Conservation (phyloP, 2,888 invertebrate genomes). For the Zygogramma bicolorata region DNA sequence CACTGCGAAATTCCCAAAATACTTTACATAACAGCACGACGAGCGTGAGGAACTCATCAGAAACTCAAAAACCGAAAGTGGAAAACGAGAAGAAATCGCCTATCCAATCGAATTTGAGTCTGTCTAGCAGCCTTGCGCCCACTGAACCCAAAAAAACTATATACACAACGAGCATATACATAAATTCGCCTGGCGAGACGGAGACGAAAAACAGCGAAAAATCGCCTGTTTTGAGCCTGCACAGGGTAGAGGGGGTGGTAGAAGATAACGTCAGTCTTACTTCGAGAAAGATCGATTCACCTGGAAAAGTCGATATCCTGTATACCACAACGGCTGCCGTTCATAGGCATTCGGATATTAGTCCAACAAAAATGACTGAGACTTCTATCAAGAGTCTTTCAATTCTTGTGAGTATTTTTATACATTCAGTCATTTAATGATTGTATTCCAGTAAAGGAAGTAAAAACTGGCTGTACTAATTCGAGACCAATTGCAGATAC, state of each 20-base stretch:
- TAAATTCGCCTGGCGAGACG: constrained; percentile 61
- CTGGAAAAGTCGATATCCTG: constrained; percentile 52
- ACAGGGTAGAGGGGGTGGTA: constrained; percentile 55
- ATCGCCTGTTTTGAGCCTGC: constrained; percentile 58
- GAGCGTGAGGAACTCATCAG: constrained; percentile 48
- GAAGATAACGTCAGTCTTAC: constrained; percentile 54
- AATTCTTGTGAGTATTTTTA: constrained; percentile 52
- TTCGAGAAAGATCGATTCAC: constrained; percentile 37
- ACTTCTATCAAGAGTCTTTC: constrained; percentile 36
- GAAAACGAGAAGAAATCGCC: constrained; percentile 42
- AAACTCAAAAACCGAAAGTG: constrained; percentile 38
- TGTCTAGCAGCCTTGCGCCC: constrained; percentile 22
- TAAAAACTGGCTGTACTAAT: too few species aligned
- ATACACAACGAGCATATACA: constrained; percentile 66
- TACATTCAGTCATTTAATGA: too few species aligned
- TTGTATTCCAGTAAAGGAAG: too few species aligned
- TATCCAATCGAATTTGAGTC: constrained; percentile 22
- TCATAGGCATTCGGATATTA: constrained; percentile 61
- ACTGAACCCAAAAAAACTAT: constrained; percentile 52
- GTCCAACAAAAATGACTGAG: background rate
- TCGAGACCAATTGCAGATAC: too few species aligned
- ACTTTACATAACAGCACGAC: constrained; percentile 56
- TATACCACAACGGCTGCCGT: constrained; percentile 62
- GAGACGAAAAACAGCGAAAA: constrained; percentile 47
- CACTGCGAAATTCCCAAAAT: constrained; percentile 61